phyloP scores from a whole-genome alignment of 1,140 invertebrate species.

The Drosophila bifasciata region DNA sequence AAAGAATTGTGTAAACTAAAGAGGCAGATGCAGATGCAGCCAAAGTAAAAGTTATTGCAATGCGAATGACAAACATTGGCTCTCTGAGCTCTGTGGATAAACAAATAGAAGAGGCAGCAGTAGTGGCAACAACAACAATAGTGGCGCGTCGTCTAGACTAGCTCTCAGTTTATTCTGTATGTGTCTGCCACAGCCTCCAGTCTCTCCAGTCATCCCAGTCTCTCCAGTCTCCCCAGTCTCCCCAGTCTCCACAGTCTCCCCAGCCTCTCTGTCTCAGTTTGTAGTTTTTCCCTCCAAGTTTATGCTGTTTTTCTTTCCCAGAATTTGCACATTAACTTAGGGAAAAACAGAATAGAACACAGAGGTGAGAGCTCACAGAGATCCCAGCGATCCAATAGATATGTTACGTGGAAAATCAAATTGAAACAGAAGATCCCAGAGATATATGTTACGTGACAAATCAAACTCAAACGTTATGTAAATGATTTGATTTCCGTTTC shows the following conservation, averaged over 20 bases:
- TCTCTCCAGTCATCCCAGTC: not conserved
- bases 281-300: no score
- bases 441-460: conserved; percentile 34
- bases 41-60: conserved; percentile 73
- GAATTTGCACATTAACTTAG: conserved; percentile 39
- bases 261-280: no score
- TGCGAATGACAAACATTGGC: conserved; percentile 77
- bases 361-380: not conserved
- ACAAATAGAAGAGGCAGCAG: conserved; percentile 40
- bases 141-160: conserved; percentile 55
- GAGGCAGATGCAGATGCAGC: conserved; percentile 65
- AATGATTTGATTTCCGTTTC: conserved; percentile 67
- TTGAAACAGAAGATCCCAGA: conserved; percentile 11
- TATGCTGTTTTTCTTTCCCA: conserved; percentile 32
- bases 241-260: no score
- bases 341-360: no score
- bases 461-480: conserved; percentile 62
- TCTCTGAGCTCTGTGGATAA: conserved; percentile 49
- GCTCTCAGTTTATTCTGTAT: conserved; percentile 10
- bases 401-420: conserved; percentile 47
- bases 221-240: not conserved
- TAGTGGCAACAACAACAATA: not conserved
- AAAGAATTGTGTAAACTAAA: conserved; percentile 69
- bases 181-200: conserved; percentile 1
- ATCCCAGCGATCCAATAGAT: not conserved